Evolutionary conservation across 2,888 invertebrate species (phyloP), one percentile per base, ranked within the genome.

Genomic region (Timema podura): DNA sequence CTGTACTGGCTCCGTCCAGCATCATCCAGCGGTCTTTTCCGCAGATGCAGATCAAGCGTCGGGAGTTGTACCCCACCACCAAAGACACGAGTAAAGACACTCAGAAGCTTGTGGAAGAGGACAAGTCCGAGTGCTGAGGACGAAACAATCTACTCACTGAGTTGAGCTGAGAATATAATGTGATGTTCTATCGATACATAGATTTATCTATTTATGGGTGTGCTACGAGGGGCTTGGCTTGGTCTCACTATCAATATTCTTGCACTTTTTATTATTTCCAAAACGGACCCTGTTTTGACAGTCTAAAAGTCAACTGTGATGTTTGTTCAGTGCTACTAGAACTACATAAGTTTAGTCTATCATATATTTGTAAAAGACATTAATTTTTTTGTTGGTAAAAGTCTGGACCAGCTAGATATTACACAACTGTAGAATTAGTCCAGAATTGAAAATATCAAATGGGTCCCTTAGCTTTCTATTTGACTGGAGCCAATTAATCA

Each of bases 31-130:
- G 89, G 78, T 88, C 89, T 70, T 88, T 90, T 72, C 90, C 91
- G 46, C 89, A 88, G 80, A 83, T 90, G 75, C 88, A 89, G 80
- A 83, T 91, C 76, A 85, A 90, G 81, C 91, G 90, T 80, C 88
- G 89, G 76, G 90, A 91, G 80, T 85, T 95, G 72, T 93, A 95
- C 83, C 95, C 95, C 5, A 88, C 89, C 68, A 83, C 87, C 70
- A 87, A 89, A 71, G 95, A 96, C 82, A 92, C 93, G 70, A 95
- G 94, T 80, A 93, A 91, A 81, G 96, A 96, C 83, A 96, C 96
- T 65, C 93, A 93, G 82, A 89, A 91, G 81, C 87, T 96, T 76
- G 95, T 96, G 76, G 90, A 90, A 81, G 95, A 95, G 85, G 94
- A 95, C 85, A 89, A 89, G 83, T 90, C 83, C 72, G 83, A 83